Conservation (phyloP, 2,797 vertebrate genomes). For the Eulemur rubriventer region DNA sequence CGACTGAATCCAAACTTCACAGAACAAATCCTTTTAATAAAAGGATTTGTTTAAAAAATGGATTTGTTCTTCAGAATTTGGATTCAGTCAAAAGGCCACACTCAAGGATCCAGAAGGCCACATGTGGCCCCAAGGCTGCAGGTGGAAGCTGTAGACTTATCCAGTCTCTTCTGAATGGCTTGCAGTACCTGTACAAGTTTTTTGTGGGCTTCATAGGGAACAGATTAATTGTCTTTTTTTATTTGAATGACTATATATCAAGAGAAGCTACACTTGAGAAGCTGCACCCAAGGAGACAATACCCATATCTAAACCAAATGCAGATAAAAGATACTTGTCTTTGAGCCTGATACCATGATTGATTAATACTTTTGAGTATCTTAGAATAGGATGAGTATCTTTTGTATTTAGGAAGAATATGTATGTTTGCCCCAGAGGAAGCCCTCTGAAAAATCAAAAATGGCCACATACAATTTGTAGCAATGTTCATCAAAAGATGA, state of each 20-base stretch:
- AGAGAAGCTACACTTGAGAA: background rate
- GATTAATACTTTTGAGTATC: background rate
- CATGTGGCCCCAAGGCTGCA: no score
- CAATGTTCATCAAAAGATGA: background rate
- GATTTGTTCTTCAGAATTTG: no score
- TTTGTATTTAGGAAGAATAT: background rate
- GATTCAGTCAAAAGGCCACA: no score
- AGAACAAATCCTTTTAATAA: no score
- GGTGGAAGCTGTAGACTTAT: background rate
- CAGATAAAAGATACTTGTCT: background rate
- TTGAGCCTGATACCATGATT: background rate
- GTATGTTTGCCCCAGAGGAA: background rate
- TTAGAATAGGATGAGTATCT: background rate
- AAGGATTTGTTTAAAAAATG: no score
- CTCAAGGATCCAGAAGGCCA: no score
- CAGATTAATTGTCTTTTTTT: background rate
- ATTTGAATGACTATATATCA: background rate
- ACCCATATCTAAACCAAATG: background rate
- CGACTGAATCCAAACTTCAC: no score
- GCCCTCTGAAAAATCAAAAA: background rate
- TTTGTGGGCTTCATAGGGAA: background rate
- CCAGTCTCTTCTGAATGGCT: background rate
- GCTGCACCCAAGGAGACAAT: background rate
- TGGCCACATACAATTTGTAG: background rate
- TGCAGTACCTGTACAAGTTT: rapidly evolving